Evolutionary conservation across 2,797 vertebrate species (phyloP).

Genomic region (Tragopan temminckii): DNA sequence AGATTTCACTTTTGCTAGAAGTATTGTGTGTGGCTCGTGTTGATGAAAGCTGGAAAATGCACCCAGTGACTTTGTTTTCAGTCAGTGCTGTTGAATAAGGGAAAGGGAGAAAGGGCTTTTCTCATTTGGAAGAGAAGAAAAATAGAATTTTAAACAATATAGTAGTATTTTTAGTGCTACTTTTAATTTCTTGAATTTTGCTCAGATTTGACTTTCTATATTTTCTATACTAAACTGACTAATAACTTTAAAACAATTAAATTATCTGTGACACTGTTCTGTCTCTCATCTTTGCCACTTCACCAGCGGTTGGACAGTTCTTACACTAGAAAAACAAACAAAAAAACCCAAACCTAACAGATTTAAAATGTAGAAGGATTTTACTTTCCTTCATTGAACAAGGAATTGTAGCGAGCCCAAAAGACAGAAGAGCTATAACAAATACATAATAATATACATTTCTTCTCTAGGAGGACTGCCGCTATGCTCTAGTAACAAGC

Average conservation of each 20-base stretch:
- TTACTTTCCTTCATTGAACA: background rate
- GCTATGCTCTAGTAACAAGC: background rate
- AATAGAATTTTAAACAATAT: background rate
- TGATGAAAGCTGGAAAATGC: background rate
- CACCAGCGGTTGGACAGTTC: background rate
- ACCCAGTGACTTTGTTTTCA: background rate
- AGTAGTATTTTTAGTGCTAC: background rate
- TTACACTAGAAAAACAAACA: background rate
- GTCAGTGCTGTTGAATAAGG: background rate
- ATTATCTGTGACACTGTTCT: background rate
- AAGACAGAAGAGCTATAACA: background rate
- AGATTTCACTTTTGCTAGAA: background rate
- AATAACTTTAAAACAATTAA: background rate
- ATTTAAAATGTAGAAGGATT: background rate
- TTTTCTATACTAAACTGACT: background rate
- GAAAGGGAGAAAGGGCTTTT: background rate
- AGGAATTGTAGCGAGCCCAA: too few relatives aligned
- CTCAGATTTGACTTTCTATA: background rate
- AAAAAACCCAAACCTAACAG: too few relatives aligned
- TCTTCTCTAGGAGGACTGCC: background rate
- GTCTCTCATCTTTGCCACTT: background rate
- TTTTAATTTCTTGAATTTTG: background rate
- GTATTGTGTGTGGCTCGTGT: too few relatives aligned
- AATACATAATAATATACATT: background rate
- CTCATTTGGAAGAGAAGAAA: background rate